Percentiles rank a stretch among this genome's conserved stretches.
Conservation (phyloP, 2,113 vertebrate species). For the Kryptolebias marmoratus region DNA sequence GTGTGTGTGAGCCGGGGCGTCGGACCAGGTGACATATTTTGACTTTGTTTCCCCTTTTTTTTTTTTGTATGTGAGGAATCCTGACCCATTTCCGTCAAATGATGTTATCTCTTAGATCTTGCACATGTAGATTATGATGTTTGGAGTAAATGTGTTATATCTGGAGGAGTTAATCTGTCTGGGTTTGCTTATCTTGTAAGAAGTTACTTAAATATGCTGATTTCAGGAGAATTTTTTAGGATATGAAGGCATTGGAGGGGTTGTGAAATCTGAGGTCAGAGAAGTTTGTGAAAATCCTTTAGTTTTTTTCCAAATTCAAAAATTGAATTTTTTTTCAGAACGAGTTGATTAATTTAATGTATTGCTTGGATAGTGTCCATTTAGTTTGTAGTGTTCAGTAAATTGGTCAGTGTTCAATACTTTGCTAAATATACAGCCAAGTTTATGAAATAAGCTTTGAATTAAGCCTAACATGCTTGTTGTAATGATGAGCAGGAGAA, state of each 20-base stretch:
- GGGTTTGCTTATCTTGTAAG: constrained; percentile 3
- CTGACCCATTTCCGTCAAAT: constrained; percentile 25
- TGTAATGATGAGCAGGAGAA: too few relatives aligned
- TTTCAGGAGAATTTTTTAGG: constrained; percentile 11
- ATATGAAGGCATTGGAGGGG: background rate
- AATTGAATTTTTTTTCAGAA: too few relatives aligned
- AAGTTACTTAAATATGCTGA: constrained; percentile 16
- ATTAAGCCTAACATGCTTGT: too few relatives aligned
- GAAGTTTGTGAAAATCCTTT: background rate
- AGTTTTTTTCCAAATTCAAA: too few relatives aligned
- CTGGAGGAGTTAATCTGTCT: constrained; percentile 28
- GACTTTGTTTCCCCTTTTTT: constrained; percentile 7
- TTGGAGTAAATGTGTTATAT: constrained; percentile 26
- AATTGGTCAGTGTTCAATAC: too few relatives aligned
- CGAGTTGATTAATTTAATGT: too few relatives aligned
- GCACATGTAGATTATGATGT: constrained; percentile 23
- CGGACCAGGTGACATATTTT: constrained; percentile 41
- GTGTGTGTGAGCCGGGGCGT: constrained; percentile 18
- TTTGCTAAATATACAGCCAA: too few relatives aligned
- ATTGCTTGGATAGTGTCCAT: too few relatives aligned
- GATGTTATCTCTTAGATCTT: background rate
- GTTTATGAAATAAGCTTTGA: too few relatives aligned
- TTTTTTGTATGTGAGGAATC: constrained; percentile 45
- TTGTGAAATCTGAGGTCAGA: background rate
- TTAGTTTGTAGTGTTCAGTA: too few relatives aligned